Percentiles rank a stretch among this genome's conserved stretches.
Conservation (phyloP, 2,113 vertebrate genomes). For the Apodemus sylvaticus region DNA sequence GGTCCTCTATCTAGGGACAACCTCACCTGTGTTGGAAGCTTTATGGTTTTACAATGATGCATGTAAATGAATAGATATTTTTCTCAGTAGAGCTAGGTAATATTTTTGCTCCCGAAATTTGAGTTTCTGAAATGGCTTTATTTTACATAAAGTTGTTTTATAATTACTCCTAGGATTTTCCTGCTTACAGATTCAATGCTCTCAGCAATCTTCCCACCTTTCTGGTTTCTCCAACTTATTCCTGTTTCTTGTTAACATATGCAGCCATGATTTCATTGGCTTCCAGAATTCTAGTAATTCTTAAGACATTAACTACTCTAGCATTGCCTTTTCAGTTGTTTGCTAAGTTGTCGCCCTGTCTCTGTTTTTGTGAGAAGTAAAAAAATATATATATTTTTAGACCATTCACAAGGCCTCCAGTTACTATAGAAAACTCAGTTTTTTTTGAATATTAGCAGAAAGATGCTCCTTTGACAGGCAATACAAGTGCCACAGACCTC, state of each 20-base stretch:
- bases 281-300: background rate
- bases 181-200: conserved; percentile 4
- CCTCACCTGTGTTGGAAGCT: background rate
- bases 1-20: background rate
- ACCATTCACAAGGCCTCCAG: background rate
- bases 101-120: background rate
- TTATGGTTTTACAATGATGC: conserved; percentile 24
- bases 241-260: background rate
- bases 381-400: background rate
- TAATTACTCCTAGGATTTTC: conserved; percentile 38
- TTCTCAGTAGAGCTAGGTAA: conserved; percentile 9
- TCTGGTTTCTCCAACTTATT: background rate
- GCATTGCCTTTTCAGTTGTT: background rate
- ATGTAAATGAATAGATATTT: conserved; percentile 47
- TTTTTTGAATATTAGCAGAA: background rate
- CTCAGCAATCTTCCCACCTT: background rate
- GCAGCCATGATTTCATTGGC: background rate
- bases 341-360: background rate
- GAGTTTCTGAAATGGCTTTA: background rate
- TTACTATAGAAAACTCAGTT: background rate
- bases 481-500: background rate
- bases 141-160: conserved; percentile 39
- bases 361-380: background rate
- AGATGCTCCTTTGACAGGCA: background rate
- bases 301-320: background rate